Base-by-base conservation (phyloP, 2,797 vertebrate genomes). In the Notamacropus eugenii region DNA sequence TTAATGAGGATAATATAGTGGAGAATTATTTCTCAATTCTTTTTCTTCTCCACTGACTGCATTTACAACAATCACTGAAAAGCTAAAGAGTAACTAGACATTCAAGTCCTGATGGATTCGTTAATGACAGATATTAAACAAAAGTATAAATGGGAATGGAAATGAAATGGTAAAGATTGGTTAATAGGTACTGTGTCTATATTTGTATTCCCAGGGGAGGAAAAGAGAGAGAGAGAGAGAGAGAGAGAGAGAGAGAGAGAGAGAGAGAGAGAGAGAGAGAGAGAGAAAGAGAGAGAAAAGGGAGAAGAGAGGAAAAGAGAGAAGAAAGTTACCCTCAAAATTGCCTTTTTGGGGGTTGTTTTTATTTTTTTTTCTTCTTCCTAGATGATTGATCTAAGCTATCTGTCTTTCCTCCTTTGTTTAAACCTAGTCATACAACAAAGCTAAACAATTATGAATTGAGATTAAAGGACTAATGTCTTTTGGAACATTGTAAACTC, bases 401-500 rank as follows among this genome's bases (percentile, higher is more conserved):
- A 54, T 95, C 97, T 97, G 96, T 93, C 95, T 95, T 95, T 91
- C 93, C 97, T 57, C 54, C 58, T 96, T 67, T 27, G 8, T 96
- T 96, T 4, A 3, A 97, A 95, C 91, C 95, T 95, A 93, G 92
- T 97, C 92, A 97, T 91, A 96, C 94, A 96, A 93, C 96, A 97
- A 95, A 97, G 96, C 96, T 97, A 97, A 95, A 92, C 4, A 12
- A 96, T 91, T 1, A 62, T 95, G 93, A 97, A 96, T 94, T 95
- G 92, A 92, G 95, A 96, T 94, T 91, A 58, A 96, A 54, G 29
- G 90, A 95, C 19, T 82, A 46, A 46, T 82, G 19, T 82, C 40
- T 82, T 46, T 82, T 82, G 19, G 96, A 96, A 92, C 93, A 16
- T 94, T 97, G 97, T 96, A 96, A 98, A 97, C 96, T 97, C 90